Evolutionary conservation across 1,140 invertebrate species (phyloP).

Genomic region (Drosophila sp.): DNA sequence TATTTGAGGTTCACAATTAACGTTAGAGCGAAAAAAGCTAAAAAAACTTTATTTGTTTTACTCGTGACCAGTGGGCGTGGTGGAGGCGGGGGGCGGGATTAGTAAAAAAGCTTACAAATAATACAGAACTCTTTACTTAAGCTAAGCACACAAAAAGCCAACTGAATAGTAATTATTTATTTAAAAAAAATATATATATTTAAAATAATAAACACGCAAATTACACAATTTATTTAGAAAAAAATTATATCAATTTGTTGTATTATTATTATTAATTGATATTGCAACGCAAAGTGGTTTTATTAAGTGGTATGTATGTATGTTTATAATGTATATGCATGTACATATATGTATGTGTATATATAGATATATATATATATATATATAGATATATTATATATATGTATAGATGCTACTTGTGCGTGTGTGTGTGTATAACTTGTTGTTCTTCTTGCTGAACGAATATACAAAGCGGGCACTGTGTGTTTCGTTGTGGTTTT

Average conservation of each 20-base stretch:
- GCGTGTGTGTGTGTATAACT: slow-evolving; percentile 17
- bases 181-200: slow-evolving; percentile 18
- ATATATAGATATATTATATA: no score
- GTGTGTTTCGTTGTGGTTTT: slow-evolving; percentile 10
- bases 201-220: slow-evolving; percentile 27
- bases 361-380: background rate
- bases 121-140: slow-evolving; percentile 30
- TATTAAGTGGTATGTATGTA: slow-evolving; percentile 27
- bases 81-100: background rate
- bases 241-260: slow-evolving; percentile 31
- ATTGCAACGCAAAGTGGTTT: slow-evolving; percentile 48
- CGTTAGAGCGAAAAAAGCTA: slow-evolving; percentile 46
- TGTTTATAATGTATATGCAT: slow-evolving; percentile 20
- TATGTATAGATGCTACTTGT: background rate
- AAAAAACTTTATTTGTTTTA: slow-evolving; percentile 21
- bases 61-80: slow-evolving; percentile 8
- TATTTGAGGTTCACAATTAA: slow-evolving; percentile 59
- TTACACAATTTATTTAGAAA: slow-evolving; percentile 38
- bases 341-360: slow-evolving; percentile 1
- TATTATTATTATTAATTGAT: slow-evolving; percentile 42
- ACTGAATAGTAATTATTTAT: slow-evolving; percentile 5
- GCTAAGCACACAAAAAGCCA: slow-evolving; percentile 46
- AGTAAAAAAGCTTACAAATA: slow-evolving; percentile 14
- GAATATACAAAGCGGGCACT: slow-evolving; percentile 21
- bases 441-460: slow-evolving; percentile 6